Conservation (phyloP, 2,888 invertebrate genomes). For the Rhorus exstirpatorius region DNA sequence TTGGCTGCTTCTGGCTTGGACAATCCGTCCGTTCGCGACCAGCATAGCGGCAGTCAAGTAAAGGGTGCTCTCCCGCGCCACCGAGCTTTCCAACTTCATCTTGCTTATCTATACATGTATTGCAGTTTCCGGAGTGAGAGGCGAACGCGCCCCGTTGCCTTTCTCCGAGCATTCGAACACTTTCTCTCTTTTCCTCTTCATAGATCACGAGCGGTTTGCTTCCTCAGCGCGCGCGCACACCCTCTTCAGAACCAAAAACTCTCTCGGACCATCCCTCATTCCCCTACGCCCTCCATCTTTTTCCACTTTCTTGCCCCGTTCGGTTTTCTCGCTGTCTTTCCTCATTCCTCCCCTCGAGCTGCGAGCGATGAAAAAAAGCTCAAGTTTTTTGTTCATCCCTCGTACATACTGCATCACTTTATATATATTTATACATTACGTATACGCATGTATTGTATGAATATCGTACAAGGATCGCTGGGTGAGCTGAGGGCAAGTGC, state of each 20-base stretch:
- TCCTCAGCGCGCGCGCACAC: constrained; percentile 47
- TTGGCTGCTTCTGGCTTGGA: constrained; percentile 65
- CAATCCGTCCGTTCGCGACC: constrained; percentile 64
- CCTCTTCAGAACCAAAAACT: constrained; percentile 52
- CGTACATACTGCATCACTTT: too few relatives aligned
- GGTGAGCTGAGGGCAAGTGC: too few relatives aligned
- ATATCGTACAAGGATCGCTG: too few relatives aligned
- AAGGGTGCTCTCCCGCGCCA: constrained; percentile 37
- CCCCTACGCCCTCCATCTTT: constrained; percentile 11
- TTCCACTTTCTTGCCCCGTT: constrained; percentile 35
- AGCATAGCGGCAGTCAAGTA: constrained; percentile 53
- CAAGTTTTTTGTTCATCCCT: constrained; percentile 10
- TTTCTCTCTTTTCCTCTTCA: constrained; percentile 58
- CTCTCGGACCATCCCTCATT: constrained; percentile 49
- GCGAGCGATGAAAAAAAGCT: constrained; percentile 37
- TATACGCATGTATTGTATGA: too few relatives aligned
- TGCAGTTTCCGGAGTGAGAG: constrained; percentile 59
- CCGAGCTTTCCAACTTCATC: constrained; percentile 69
- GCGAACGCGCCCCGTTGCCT: constrained; percentile 41
- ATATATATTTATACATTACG: too few relatives aligned
- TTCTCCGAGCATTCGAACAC: constrained; percentile 33
- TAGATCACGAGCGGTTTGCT: constrained; percentile 63
- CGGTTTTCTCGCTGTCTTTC: constrained; percentile 35
- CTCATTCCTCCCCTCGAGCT: constrained; percentile 7
- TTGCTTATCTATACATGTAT: constrained; percentile 59